Evolutionary conservation across 92 coral and sea anemone genomes (phyloP).

Genomic region (Umimayanthus chanpuru): DNA sequence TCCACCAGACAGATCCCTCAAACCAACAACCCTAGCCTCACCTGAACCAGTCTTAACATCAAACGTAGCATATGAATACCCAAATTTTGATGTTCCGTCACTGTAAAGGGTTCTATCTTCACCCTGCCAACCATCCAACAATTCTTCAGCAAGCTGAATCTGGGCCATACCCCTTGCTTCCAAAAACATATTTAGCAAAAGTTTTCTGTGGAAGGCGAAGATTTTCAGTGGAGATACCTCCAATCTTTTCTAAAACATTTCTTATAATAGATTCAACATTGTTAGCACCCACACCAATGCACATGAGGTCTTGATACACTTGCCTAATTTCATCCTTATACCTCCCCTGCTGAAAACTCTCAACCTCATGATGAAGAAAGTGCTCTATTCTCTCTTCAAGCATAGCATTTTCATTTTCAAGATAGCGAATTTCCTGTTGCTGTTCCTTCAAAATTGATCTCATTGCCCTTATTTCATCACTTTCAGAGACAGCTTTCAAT

Average conservation of each 20-base stretch:
- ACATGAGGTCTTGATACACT: conserved; percentile 39
- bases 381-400: conserved; percentile 48
- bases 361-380: conserved; percentile 32
- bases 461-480: conserved; percentile 11
- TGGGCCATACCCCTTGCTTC: conserved; percentile 46
- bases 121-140: conserved; percentile 29
- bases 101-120: conserved; percentile 36
- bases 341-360: conserved; percentile 19
- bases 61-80: conserved; percentile 39
- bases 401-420: conserved; percentile 43
- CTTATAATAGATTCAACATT: conserved; percentile 37
- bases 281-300: conserved; percentile 39
- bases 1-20: conserved; percentile 37
- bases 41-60: conserved; percentile 43
- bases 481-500: conserved; percentile 25
- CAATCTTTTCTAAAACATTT: conserved; percentile 43
- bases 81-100: conserved; percentile 51
- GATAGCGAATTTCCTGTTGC: conserved; percentile 31
- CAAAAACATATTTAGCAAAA: conserved; percentile 39
- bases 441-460: conserved; percentile 40
- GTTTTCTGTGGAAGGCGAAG: conserved; percentile 49
- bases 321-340: conserved; percentile 42
- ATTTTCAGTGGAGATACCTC: neutral
- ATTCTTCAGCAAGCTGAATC: conserved; percentile 42
- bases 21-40: conserved; percentile 35